phyloP scores from a whole-genome alignment of 1,140 invertebrate genomes.

The Tigriopus japonicus region DNA sequence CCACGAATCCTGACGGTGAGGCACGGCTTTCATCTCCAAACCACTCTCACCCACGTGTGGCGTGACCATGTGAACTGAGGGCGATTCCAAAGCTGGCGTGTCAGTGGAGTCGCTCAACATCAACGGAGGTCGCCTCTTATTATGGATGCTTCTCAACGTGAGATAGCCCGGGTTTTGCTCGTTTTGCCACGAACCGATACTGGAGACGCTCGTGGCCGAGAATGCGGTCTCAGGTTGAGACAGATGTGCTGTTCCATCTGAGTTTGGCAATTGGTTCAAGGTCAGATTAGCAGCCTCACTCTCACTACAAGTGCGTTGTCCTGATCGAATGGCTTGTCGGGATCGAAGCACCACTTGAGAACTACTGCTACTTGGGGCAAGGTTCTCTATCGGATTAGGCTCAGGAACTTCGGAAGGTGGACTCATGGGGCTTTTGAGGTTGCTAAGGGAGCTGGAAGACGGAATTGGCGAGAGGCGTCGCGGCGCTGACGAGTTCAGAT shows the following conservation, averaged over 20 bases:
- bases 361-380: too few species aligned
- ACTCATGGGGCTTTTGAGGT: too few species aligned
- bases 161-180: conserved; percentile 3
- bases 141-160: not conserved
- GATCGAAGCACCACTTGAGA: too few species aligned
- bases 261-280: not conserved
- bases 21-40: not conserved
- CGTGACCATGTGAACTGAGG: not conserved
- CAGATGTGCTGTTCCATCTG: not conserved
- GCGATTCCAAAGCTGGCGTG: not conserved
- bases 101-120: not conserved
- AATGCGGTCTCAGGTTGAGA: not conserved
- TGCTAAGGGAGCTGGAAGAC: too few species aligned
- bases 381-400: too few species aligned
- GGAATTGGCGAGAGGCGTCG: too few species aligned
- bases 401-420: too few species aligned
- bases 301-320: conserved; percentile 8
- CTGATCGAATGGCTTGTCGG: not conserved
- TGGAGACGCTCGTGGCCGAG: not conserved
- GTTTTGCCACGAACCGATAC: not conserved
- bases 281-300: not conserved
- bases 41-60: not conserved
- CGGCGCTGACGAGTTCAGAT: too few species aligned
- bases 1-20: not conserved
- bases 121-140: not conserved